Percentiles rank a stretch among this genome's conserved stretches.
phyloP scores from a whole-genome alignment of 2,113 vertebrate species.

The Tor tambroides region DNA sequence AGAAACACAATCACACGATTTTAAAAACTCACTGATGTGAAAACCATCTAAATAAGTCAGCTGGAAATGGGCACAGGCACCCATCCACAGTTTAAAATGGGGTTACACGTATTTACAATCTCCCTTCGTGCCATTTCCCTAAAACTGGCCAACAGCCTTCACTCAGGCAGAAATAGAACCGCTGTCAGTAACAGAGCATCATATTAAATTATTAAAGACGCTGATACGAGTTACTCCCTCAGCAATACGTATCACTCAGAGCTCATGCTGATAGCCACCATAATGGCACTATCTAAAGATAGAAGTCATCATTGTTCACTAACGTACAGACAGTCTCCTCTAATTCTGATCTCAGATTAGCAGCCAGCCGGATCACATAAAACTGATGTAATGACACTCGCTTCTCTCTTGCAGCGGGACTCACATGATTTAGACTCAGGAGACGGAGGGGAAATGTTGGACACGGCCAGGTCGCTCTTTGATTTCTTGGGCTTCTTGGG shows the following conservation, averaged over 20 bases:
- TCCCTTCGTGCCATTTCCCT: constrained; percentile 39
- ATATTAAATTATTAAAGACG: constrained; percentile 72
- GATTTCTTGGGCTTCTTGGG: constrained; percentile 98
- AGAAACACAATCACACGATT: background rate
- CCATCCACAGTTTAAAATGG: background rate
- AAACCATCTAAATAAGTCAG: background rate
- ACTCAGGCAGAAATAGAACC: constrained; percentile 68
- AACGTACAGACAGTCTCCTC: background rate
- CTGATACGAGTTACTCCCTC: constrained; percentile 53
- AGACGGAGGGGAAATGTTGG: constrained; percentile 91
- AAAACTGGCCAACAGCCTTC: constrained; percentile 52
- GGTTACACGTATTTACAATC: background rate
- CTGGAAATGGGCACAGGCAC: constrained; percentile 15
- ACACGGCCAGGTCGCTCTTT: constrained; percentile 95
- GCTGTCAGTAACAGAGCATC: constrained; percentile 64
- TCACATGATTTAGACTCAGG: constrained; percentile 94
- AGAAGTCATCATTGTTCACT: constrained; percentile 12
- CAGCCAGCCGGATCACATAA: background rate
- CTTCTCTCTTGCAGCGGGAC: constrained; percentile 57
- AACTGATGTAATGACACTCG: background rate
- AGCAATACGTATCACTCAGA: constrained; percentile 46
- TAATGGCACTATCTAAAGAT: background rate
- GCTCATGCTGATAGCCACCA: constrained; percentile 3
- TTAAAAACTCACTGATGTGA: background rate
- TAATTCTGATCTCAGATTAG: constrained; percentile 20